Evolutionary conservation across 2,888 invertebrate genomes (phyloP), one percentile per base, ranked within the genome.

Genomic region (Cybosia mesomella): DNA sequence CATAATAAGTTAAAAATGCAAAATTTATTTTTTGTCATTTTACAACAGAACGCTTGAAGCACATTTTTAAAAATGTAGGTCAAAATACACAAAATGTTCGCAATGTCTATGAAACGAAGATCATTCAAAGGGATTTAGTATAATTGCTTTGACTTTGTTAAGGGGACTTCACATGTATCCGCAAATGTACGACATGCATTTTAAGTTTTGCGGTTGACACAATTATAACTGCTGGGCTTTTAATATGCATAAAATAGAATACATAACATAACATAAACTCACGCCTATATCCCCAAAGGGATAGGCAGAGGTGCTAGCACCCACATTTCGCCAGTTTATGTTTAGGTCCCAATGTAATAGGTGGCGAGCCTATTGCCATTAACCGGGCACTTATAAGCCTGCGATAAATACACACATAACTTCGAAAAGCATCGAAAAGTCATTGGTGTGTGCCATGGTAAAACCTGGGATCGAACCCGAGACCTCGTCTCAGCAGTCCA

Each of bases 131-230:
- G 49, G 66, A 66, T 64, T 64, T 58, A 13, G 15, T 58, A 32
- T 62, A 70, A 73, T 68, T 49, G 21, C 22, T 64, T 36, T 21
- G 54, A 61, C 21, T 43, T 1, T 34, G 43, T 66, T 5, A 64
- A 43, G 24, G 21, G n/a, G 57, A 10, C 11, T 64, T 32, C n/a
- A 43, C 39, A 64, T 28, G 28, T 21, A 18, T 22, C 32, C 18
- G 57, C 32, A 34, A 58, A 58, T 18, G 58, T n/a, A 58, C 58
- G 18, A 55, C 32, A 58, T 49, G 61, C 18, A 61, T 49, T 43
- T 60, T 39, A 43, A 43, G 24, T 61, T 24, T n/a, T 15, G 28
- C 49, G 21, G 43, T 61, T 39, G 39, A 61, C 39, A 59, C 39
- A 21, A 13, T 59, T 39, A 22, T 13, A n/a, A 2, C 39, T 36